phyloP scores from a whole-genome alignment of 2,888 invertebrate genomes.

The Ptychoptera albimana region DNA sequence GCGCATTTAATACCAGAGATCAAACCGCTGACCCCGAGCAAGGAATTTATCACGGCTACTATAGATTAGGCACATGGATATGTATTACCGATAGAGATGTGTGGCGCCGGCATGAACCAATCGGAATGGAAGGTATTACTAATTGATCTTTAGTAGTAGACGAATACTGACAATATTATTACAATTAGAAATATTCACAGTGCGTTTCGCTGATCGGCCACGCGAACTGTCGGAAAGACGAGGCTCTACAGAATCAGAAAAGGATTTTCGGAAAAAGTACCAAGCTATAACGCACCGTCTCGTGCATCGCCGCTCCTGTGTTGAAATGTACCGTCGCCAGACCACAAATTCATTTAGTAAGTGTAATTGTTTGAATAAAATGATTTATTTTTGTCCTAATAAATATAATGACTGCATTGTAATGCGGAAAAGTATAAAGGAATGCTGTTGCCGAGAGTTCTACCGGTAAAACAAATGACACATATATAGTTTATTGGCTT shows the following conservation, averaged over 20 bases:
- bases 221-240: constrained; percentile 32
- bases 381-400: too few species aligned
- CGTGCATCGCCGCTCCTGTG: constrained; percentile 76
- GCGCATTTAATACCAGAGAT: constrained; percentile 6
- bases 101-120: constrained; percentile 29
- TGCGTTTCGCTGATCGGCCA: neutral
- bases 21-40: constrained; percentile 23
- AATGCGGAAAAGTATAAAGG: too few species aligned
- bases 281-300: constrained; percentile 77
- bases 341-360: constrained; percentile 72
- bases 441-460: too few species aligned
- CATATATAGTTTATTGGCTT: too few species aligned
- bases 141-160: too few species aligned
- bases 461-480: too few species aligned
- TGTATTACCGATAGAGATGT: constrained; percentile 59
- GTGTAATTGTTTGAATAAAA: constrained; percentile 19
- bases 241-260: constrained; percentile 65
- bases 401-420: too few species aligned
- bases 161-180: too few species aligned
- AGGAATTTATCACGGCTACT: constrained; percentile 61
- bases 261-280: constrained; percentile 70
- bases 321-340: constrained; percentile 77
- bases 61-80: constrained; percentile 55
- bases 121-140: too few species aligned
- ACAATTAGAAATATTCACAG: too few species aligned